Percentiles rank a stretch among this genome's conserved stretches.
Conservation (phyloP, 2,113 vertebrate species). For the Ptyas mucosa region DNA sequence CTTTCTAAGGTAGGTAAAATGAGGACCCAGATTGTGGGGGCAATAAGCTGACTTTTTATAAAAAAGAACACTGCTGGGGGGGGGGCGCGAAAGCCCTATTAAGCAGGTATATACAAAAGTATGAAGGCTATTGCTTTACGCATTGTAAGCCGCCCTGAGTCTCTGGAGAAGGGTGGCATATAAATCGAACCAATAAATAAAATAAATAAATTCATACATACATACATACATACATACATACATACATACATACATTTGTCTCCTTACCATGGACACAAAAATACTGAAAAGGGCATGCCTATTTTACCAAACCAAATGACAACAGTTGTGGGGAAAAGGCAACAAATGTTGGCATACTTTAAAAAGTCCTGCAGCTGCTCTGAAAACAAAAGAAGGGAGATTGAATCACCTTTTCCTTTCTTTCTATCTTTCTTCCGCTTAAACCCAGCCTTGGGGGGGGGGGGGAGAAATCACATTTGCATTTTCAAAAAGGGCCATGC, state of each 20-base stretch:
- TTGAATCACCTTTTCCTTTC: background rate
- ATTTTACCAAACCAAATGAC: background rate
- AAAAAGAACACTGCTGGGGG: too few relatives aligned
- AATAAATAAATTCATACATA: too few relatives aligned
- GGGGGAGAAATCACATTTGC: background rate
- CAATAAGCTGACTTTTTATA: too few relatives aligned
- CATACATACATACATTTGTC: background rate
- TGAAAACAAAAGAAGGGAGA: background rate
- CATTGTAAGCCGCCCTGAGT: too few relatives aligned
- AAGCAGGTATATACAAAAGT: too few relatives aligned
- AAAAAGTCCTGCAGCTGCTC: background rate
- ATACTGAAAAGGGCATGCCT: background rate
- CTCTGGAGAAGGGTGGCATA: too few relatives aligned
- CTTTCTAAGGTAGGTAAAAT: too few relatives aligned
- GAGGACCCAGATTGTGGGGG: too few relatives aligned
- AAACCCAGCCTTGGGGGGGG: background rate
- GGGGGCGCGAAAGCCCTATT: too few relatives aligned
- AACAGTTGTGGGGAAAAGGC: background rate
- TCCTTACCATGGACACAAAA: background rate
- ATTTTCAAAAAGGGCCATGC: background rate
- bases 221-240: too few relatives aligned
- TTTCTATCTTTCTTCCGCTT: background rate
- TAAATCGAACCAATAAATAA: too few relatives aligned
- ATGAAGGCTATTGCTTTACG: too few relatives aligned
- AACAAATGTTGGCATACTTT: background rate